phyloP scores from a whole-genome alignment of 2,797 vertebrate species.

The Hydrophis major region DNA sequence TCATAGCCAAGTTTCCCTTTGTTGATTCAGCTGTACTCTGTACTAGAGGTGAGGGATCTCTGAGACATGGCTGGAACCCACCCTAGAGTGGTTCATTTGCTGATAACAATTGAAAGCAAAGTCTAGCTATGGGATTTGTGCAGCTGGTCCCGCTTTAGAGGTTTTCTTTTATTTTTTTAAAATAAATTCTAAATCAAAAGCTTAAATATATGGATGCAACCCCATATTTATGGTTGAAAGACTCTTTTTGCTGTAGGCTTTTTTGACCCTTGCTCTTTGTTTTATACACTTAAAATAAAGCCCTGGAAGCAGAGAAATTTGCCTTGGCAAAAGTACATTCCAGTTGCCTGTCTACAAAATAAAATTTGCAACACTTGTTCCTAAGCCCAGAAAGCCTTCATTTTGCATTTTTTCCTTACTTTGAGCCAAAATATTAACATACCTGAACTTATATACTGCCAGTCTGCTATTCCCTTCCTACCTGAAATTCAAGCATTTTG shows the following conservation, averaged over 20 bases:
- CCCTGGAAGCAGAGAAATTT: not conserved
- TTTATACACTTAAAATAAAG: not conserved
- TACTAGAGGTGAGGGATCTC: not conserved
- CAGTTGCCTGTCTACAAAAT: not conserved
- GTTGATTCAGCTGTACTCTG: constrained; percentile 57
- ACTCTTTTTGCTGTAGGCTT: not conserved
- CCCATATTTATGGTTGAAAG: not conserved
- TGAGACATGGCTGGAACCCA: not conserved
- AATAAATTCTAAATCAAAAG: constrained; percentile 3
- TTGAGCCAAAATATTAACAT: not conserved
- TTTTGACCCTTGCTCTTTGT: not conserved
- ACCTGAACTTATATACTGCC: not conserved
- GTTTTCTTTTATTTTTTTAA: not conserved
- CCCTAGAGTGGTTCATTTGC: constrained; percentile 15
- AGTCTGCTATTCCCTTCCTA: not conserved
- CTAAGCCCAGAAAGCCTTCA: not conserved
- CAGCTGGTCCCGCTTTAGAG: constrained; percentile 9
- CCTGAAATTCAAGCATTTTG: not conserved
- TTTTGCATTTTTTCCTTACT: not conserved
- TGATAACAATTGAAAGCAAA: constrained; percentile 47
- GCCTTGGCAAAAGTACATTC: not conserved
- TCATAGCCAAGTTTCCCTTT: constrained; percentile 41
- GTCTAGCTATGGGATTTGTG: not conserved
- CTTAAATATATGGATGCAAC: not conserved
- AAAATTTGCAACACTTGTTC: constrained; percentile 4